Evolutionary conservation across 2,888 invertebrate genomes (phyloP), one percentile per base, ranked within the genome.

Genomic region (Lasioglossum leucozonium): DNA sequence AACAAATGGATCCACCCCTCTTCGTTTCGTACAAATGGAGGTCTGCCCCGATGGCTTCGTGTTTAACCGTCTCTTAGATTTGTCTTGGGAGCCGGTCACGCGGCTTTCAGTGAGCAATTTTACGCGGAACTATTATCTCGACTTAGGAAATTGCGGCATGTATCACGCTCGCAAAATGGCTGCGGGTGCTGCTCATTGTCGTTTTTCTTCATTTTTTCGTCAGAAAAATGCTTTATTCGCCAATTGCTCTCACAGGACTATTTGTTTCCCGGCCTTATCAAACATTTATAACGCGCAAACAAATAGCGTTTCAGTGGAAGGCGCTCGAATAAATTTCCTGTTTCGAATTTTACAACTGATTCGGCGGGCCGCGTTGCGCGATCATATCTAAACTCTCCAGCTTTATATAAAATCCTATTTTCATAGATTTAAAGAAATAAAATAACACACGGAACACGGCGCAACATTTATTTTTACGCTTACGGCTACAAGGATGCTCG

Each of bases 1-100:
- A 90, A 85, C 84, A 91, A 90, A 91, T 88, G 91, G 83, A 85
- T 74, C 78, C 74, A 72, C 77, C 67, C 77, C 77, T 62, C 55
- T 81, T 72, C 79, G 83, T 79, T 83, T 69, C 78, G 67, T 80
- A 67, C 88, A 84, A 89, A 89, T 86, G 82, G 78, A 71, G 74
- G 58, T 75, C 44, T 73, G 76, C 72, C 74, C 73, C 77, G 72
- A 77, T 87, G 74, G 71, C 37, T 78, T 87, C 77, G 65, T 67
- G 85, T 79, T 80, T 74, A 72, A 80, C 82, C 79, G 40, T 85
- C 86, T 81, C 76, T 77, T 69, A 74, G 82, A 85, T 87, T 83
- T 87, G 82, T 87, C 82, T 85, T 84, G 79, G 79, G 67, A 83
- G 75, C 47, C 77, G 58, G 67, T 80, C 82, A 77, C 73, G 77